Evolutionary conservation across 2,888 invertebrate species (phyloP), one percentile per base, ranked within the genome.

Genomic region (Dicyrtoma fusca): DNA sequence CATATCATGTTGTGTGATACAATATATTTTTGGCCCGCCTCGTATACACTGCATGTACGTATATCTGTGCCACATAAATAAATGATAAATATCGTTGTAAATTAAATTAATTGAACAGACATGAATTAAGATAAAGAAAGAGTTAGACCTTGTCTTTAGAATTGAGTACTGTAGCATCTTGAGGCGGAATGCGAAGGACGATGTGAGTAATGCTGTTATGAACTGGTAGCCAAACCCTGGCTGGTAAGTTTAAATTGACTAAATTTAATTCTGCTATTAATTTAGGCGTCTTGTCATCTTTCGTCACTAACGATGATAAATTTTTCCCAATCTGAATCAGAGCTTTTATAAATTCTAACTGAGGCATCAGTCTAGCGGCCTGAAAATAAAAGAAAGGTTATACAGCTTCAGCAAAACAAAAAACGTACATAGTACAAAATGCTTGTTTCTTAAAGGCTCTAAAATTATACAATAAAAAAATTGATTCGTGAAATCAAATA

Each of bases 111-210:
- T 11, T 17, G 17, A 53, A n/a, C 6, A 53, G 3, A 11, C 49
- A 49, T 49, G 19, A 19, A 14, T 6, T 17, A 17, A 19, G n/a
- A n/a, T n/a, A 26, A 63, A 69, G 5, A 34, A 14, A 47, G n/a
- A 47, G 44, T 57, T 76, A 77, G 83, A 91, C 91, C 88, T 95
- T 96, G 84, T 97, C 96, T 86, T 99, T 99, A 80, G 97, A 97
- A 85, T 99, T 99, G 78, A 99, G 90, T 69, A 99, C 97, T 66
- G 97, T 97, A 75, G 97, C 96, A 78, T 95, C 95, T 82, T 95
- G 95, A 74, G 95, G 95, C 55, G 98, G 97, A 85, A 99, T 95
- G 84, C 98, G 88, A 63, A 99, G 91, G 81, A 99, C 92, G 83
- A 95, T 92, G 86, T 99, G 98, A 65, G 94, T 91, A 81, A 87